Percentiles rank a stretch among this genome's conserved stretches.
These are phyloP conservation scores for Pollenia griseotomentosa DNA, from an alignment of 2,888 invertebrate species.

Conservation along the genomic window DNA sequence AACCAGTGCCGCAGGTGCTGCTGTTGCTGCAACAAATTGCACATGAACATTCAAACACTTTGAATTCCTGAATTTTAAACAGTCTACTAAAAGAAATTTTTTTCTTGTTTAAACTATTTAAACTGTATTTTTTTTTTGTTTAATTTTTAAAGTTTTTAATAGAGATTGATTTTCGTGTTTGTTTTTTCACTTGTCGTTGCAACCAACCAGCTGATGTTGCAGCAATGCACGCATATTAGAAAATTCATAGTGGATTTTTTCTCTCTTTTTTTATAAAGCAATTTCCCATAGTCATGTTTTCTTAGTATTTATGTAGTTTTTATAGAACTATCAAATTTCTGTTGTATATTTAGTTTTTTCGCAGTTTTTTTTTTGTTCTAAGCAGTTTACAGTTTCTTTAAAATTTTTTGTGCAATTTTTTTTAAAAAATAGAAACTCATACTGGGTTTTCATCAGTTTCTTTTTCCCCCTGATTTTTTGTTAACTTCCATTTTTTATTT, in stretches of 20 bases:
- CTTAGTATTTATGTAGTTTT: background rate
- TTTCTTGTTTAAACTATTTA: no score
- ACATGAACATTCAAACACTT: background rate
- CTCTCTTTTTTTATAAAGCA: background rate
- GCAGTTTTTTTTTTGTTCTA: background rate
- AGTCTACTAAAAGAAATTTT: background rate
- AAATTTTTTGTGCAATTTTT: background rate
- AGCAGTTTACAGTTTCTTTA: slow-evolving; percentile 14
- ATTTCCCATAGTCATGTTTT: slow-evolving; percentile 18
- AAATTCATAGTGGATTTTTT: background rate
- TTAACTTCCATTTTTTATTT: background rate
- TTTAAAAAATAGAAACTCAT: background rate
- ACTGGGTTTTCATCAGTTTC: background rate
- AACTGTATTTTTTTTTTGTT: background rate
- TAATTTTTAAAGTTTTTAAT: background rate
- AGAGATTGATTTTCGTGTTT: slow-evolving; percentile 5
- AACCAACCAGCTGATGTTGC: slow-evolving; percentile 9
- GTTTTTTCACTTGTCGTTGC: background rate
- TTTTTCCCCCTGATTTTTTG: background rate
- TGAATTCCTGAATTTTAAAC: background rate
- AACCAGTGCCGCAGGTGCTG: background rate
- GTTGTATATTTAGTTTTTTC: slow-evolving; percentile 9
- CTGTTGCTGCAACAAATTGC: background rate
- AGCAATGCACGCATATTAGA: slow-evolving; percentile 1
- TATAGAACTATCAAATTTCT: background rate